phyloP scores from a whole-genome alignment of 2,797 vertebrate genomes.

The Labeo calbasu region DNA sequence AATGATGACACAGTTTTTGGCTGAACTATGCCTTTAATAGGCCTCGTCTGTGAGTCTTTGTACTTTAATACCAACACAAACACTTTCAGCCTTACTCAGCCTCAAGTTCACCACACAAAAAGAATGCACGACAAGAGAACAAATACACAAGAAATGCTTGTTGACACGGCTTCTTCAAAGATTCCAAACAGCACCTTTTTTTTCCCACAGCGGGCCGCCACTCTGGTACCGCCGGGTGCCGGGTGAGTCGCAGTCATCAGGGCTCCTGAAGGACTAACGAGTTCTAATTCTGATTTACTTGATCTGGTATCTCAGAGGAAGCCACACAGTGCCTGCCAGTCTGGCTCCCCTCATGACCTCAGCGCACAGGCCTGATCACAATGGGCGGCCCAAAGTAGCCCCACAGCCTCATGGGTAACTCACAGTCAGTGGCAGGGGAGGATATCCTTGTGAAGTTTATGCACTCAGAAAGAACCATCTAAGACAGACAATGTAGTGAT shows the following conservation, averaged over 20 bases:
- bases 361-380: constrained; percentile 74
- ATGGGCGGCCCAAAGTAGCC: constrained; percentile 73
- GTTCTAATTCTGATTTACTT: constrained; percentile 82
- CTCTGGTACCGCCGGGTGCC: constrained; percentile 67
- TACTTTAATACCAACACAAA: constrained; percentile 34
- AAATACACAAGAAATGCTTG: constrained; percentile 47
- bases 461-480: constrained; percentile 61
- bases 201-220: constrained; percentile 62
- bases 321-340: constrained; percentile 82
- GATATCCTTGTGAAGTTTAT: constrained; percentile 78
- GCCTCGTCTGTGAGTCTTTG: constrained; percentile 29
- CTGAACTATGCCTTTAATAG: constrained; percentile 8
- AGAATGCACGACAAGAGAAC: constrained; percentile 25
- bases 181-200: constrained; percentile 52
- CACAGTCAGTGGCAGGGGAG: constrained; percentile 71
- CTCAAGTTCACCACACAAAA: constrained; percentile 42
- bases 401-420: constrained; percentile 70
- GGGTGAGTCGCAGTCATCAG: constrained; percentile 70
- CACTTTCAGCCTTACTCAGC: constrained; percentile 36
- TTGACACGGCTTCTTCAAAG: constrained; percentile 46
- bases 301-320: constrained; percentile 85
- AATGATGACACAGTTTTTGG: constrained; percentile 13
- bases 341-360: constrained; percentile 84
- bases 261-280: constrained; percentile 76
- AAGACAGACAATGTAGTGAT: constrained; percentile 46